phyloP scores from a whole-genome alignment of 2,797 vertebrate species.

The Furcifer pardalis region DNA sequence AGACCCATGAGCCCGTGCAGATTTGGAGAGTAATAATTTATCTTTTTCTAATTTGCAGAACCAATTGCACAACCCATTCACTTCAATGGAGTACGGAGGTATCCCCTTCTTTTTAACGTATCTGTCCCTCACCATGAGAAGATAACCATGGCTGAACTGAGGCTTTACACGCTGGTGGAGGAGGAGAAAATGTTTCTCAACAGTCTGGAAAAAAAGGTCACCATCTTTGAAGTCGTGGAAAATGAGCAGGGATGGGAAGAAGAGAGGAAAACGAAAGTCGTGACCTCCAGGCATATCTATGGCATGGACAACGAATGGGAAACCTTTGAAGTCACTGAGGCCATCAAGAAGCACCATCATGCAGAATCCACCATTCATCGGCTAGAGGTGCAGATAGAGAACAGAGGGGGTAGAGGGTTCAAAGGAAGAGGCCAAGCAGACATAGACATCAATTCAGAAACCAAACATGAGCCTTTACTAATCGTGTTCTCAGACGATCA shows the following conservation, averaged over 20 bases:
- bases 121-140: constrained; percentile 93
- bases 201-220: constrained; percentile 90
- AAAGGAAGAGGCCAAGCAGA: constrained; percentile 79
- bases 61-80: constrained; percentile 79
- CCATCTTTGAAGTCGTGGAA: constrained; percentile 86
- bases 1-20: not conserved
- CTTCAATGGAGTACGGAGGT: constrained; percentile 82
- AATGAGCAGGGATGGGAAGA: constrained; percentile 29
- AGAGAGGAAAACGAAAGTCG: constrained; percentile 68
- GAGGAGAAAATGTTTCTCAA: constrained; percentile 86
- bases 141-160: constrained; percentile 89
- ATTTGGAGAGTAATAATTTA: constrained; percentile 1
- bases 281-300: constrained; percentile 89
- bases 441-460: constrained; percentile 86
- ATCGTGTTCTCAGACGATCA: constrained; percentile 97
- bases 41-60: constrained; percentile 77
- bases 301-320: constrained; percentile 91
- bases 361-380: constrained; percentile 83
- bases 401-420: constrained; percentile 67
- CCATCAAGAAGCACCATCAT: constrained; percentile 86
- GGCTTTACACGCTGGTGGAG: constrained; percentile 92
- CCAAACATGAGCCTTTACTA: constrained; percentile 91
- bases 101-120: constrained; percentile 93
- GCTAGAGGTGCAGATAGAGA: constrained; percentile 92
- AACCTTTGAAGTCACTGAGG: constrained; percentile 90